These are phyloP conservation scores for Smutsia gigantea DNA, from an alignment of 2,797 vertebrate genomes.

Conservation along the genomic window DNA sequence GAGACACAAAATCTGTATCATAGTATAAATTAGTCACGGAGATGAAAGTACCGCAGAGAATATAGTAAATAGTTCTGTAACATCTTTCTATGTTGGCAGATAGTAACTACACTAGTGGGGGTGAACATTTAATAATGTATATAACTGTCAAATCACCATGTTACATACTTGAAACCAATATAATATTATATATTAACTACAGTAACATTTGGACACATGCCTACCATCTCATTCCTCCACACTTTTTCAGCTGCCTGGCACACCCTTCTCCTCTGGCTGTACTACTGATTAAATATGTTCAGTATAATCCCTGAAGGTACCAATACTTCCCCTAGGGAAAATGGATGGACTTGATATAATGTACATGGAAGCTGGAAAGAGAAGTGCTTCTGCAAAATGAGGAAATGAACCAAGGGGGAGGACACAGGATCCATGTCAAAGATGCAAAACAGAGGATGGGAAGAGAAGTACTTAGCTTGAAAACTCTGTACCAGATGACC, in stretches of 20 bases:
- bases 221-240: neutral
- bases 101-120: no score
- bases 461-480: neutral
- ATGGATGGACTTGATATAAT: neutral
- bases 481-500: neutral
- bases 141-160: no score
- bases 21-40: no score
- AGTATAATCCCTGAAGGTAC: neutral
- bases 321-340: neutral
- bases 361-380: neutral
- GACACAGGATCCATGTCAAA: neutral
- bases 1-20: no score
- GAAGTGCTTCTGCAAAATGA: neutral
- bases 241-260: neutral
- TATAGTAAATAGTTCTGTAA: no score
- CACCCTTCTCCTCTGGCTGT: neutral
- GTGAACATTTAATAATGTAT: no score
- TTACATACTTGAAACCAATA: no score
- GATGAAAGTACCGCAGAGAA: no score
- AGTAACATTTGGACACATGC: neutral
- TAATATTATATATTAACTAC: no score
- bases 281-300: neutral
- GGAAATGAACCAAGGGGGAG: neutral
- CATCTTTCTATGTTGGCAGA: no score
- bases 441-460: neutral